A percentile compares a stretch with the other conserved stretches of the same genome.
Conservation (phyloP, 2,888 invertebrate genomes). For the Dromius quadrimaculatus region DNA sequence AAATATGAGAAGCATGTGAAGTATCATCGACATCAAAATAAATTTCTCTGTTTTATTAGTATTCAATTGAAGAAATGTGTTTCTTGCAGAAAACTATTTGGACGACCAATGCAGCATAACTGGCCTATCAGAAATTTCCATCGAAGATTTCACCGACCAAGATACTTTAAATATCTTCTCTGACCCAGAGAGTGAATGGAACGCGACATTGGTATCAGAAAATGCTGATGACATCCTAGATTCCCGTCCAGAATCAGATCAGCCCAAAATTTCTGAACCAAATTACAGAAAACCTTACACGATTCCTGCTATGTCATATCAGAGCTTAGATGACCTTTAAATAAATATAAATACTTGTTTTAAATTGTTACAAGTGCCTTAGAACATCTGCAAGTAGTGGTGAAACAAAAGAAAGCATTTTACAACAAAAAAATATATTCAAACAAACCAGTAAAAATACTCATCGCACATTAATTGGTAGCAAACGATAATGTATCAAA, state of each 20-base stretch:
- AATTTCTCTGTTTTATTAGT: background rate
- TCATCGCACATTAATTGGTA: too few relatives aligned
- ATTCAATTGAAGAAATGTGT: background rate
- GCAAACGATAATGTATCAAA: too few relatives aligned
- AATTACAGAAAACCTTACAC: constrained; percentile 54
- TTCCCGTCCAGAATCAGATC: constrained; percentile 72
- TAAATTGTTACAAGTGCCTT: constrained; percentile 23
- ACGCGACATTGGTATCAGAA: constrained; percentile 61
- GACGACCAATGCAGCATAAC: constrained; percentile 61
- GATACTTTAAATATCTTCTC: constrained; percentile 72
- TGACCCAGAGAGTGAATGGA: constrained; percentile 81
- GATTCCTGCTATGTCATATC: constrained; percentile 55
- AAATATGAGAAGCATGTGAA: too few relatives aligned
- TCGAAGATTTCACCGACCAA: constrained; percentile 71
- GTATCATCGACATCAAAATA: too few relatives aligned
- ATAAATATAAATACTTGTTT: background rate
- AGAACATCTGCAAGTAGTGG: background rate
- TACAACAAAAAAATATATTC: too few relatives aligned
- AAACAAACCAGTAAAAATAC: too few relatives aligned
- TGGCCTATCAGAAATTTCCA: constrained; percentile 67
- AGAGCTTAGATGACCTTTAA: constrained; percentile 34
- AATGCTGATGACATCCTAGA: constrained; percentile 66
- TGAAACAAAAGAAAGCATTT: too few relatives aligned
- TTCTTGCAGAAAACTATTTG: constrained; percentile 52
- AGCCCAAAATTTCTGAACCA: constrained; percentile 58